phyloP scores from a whole-genome alignment of 2,113 vertebrate genomes.

The Hyperopisus bebe region DNA sequence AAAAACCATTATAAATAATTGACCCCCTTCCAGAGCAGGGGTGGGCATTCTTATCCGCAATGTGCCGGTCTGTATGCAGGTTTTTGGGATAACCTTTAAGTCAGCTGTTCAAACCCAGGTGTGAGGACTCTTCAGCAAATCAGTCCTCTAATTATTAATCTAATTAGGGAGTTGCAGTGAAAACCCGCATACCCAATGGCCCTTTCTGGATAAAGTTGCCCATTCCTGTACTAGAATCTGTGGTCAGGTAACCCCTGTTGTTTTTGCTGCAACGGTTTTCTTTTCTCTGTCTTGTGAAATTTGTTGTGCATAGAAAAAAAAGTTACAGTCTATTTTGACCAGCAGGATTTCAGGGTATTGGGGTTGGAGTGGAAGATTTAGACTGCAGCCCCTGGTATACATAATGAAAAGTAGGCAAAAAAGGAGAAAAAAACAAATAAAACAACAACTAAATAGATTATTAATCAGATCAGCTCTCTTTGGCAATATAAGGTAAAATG shows the following conservation, averaged over 20 bases:
- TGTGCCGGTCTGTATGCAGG: too few relatives aligned
- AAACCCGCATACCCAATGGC: too few relatives aligned
- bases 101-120: too few relatives aligned
- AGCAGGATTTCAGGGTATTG: neutral
- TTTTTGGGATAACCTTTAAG: too few relatives aligned
- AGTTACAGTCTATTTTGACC: too few relatives aligned
- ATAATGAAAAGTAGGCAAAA: neutral
- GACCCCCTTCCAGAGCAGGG: too few relatives aligned
- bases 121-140: too few relatives aligned
- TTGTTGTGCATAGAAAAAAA: neutral
- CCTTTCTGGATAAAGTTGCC: too few relatives aligned
- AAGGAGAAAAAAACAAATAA: neutral
- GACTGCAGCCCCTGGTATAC: neutral
- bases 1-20: slow-evolving; percentile 9
- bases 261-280: neutral
- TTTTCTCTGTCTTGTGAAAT: neutral
- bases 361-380: neutral
- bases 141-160: too few relatives aligned
- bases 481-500: neutral
- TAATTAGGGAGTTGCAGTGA: too few relatives aligned
- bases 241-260: neutral
- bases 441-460: neutral
- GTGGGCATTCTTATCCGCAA: too few relatives aligned
- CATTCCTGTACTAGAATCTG: neutral
- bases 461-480: neutral